Base-by-base conservation (phyloP, 1,140 invertebrate genomes). In the Drosophila punjabiensis region DNA sequence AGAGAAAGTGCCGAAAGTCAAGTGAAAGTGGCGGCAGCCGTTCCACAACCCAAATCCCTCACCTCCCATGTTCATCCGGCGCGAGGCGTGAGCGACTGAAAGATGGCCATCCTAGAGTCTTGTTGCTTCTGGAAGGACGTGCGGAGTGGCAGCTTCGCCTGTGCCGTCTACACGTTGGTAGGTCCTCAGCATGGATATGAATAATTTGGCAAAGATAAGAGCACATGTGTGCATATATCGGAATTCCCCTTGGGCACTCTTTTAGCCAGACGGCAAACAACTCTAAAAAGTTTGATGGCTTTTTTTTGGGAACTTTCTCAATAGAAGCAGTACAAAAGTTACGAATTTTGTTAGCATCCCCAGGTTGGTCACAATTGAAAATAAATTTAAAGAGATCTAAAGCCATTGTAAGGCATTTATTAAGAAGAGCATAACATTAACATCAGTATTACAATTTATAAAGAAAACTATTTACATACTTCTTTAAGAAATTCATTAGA, bases 81-180 rank as follows among this genome's bases (percentile, higher is more conserved):
- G 50, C 6, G 52, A 61, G 20, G 47, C 68, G 79, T 68, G 68
- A 81, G 65, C 41, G 43, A 68, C 62, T 59, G 32, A 60, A 79
- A 67, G 66, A 97, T 97, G 96, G 95, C 96, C 45, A 96, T 97
- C 80, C 95, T 97, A 85, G 95, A 96, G 76, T 96, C 96, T 47
- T 97, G 96, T 92, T 97, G 97, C 92, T 97, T 96, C 84, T 97
- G 96, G 96, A 95, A 95, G 64, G 96, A 96, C 30, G 95, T 97
- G 24, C 95, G 96, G 30, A 95, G 94, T 68, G 97, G 96, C 16
- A 96, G 96, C 92, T 97, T 96, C 77, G 96, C 96, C 24, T 95
- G 96, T 75, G 96, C 95, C 45, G 81, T 96, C 82, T 97, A 97
- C 89, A 96, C 96, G 1, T 92, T 95, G 94, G 96, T 97, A 94